Evolutionary conservation across 2,113 vertebrate genomes (phyloP).

Genomic region (Sceloporus undulatus): DNA sequence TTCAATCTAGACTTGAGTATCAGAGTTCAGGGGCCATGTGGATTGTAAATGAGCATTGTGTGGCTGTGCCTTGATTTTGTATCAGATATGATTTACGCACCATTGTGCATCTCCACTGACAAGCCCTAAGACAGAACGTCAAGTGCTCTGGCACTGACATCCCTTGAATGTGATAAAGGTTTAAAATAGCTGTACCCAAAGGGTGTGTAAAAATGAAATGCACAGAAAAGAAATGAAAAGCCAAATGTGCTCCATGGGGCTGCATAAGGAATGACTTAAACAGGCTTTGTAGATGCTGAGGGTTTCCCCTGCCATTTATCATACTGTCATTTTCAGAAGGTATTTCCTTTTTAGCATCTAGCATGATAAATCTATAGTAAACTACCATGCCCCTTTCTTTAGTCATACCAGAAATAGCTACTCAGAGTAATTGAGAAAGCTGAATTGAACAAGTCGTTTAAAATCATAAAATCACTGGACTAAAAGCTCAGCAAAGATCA

Average conservation of each 20-base stretch:
- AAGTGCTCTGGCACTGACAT: slow-evolving; percentile 43
- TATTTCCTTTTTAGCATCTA: slow-evolving; percentile 41
- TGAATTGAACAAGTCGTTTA: background rate
- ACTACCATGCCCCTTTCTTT: background rate
- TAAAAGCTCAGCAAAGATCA: slow-evolving; percentile 34
- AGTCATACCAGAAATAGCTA: background rate
- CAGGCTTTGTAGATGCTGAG: slow-evolving; percentile 35
- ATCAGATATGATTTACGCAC: background rate
- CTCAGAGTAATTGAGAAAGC: slow-evolving; percentile 14
- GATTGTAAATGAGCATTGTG: background rate
- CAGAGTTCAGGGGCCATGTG: background rate
- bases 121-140: slow-evolving; percentile 10
- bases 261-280: slow-evolving; percentile 56
- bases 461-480: slow-evolving; percentile 7
- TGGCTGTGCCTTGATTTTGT: background rate
- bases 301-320: slow-evolving; percentile 46
- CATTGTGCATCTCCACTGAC: background rate
- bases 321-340: slow-evolving; percentile 7
- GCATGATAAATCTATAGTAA: slow-evolving; percentile 33
- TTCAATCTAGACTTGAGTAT: background rate
- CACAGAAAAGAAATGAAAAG: slow-evolving; percentile 56
- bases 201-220: slow-evolving; percentile 55
- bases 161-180: slow-evolving; percentile 15
- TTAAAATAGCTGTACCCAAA: slow-evolving; percentile 59
- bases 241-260: slow-evolving; percentile 38